Evolutionary conservation across 1,140 invertebrate species (phyloP), one percentile per base, ranked within the genome.

Genomic region (Plectus sambesii): DNA sequence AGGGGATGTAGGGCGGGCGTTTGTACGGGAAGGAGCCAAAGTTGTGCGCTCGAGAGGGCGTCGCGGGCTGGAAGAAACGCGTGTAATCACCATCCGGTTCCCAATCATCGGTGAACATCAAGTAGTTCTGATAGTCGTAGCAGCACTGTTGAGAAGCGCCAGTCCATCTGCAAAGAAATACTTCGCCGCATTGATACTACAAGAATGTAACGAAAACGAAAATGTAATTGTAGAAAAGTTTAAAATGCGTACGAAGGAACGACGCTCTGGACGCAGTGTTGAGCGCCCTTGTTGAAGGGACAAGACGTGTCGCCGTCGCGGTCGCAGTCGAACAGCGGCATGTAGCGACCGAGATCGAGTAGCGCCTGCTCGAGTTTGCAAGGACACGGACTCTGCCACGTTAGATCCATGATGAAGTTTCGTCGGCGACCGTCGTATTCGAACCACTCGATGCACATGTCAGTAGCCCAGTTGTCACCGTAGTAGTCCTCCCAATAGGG

Each of bases 281-380:
- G 74, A 19, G 87, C 85, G 24, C 82, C 83, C 59, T 80, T 79
- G 64, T 94, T 86, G 61, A 85, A 87, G 66, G 80, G 79, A 65
- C 89, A 94, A 36, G 81, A 81, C 3, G 84, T 84, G 70, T 90
- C 87, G 2, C 83, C 81, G 66, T 88, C 84, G 62, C 81, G 84
- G 69, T 93, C 88, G 65, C 92, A 97, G 47, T 83, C 80, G 39
- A 80, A 79, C 69, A 96, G 88, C 0, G 89, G 85, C 54, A 88
- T 76, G 68, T 82, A 97, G 9, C 88, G 76, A 8, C 92, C 92
- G 67, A 86, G 85, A 63, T 97, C 90, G 26, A 81, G 73, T 1
- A 90, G 66, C 0, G 88, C 89, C 61, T 96, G 90, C 50, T 85
- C 77, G 47, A 94, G 58, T 0, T 79, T 87, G 66, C 92, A 97